Evolutionary conservation across 2,113 vertebrate species (phyloP).

Genomic region (Zapus hudsonius): DNA sequence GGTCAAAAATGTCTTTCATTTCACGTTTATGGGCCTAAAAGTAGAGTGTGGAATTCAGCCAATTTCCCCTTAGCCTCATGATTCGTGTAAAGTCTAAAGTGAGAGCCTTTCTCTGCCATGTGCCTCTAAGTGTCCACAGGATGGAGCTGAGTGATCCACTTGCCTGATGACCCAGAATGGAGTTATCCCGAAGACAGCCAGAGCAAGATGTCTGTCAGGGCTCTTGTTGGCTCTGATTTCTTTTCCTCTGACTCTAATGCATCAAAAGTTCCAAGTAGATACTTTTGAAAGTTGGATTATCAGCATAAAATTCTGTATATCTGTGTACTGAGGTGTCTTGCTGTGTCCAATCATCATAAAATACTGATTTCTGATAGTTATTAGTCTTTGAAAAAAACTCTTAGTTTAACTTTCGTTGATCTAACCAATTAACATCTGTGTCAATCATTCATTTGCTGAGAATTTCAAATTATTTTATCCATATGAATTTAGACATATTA

Average conservation of each 20-base stretch:
- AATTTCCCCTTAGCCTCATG: slow-evolving; percentile 31
- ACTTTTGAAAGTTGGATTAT: neutral
- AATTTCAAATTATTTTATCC: neutral
- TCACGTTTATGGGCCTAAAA: slow-evolving; percentile 64
- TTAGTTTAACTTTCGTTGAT: slow-evolving; percentile 12
- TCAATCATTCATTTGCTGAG: neutral
- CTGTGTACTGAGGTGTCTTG: neutral
- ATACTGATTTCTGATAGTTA: neutral
- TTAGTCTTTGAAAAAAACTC: neutral
- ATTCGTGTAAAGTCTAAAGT: slow-evolving; percentile 36
- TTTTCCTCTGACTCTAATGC: neutral
- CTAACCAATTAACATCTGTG: neutral
- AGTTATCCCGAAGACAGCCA: neutral
- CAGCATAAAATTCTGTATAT: slow-evolving; percentile 13
- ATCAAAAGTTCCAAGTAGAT: neutral
- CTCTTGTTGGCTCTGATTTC: neutral
- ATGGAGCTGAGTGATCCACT: neutral
- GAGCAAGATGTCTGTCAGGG: neutral
- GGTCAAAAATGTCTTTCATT: slow-evolving; percentile 59
- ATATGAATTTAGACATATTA: neutral
- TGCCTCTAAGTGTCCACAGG: neutral
- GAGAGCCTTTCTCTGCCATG: neutral
- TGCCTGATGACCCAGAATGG: neutral
- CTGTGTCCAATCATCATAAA: neutral
- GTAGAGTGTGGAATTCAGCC: slow-evolving; percentile 42